Evolutionary conservation across 2,797 vertebrate species (phyloP).

Genomic region (Malacoraja senta): DNA sequence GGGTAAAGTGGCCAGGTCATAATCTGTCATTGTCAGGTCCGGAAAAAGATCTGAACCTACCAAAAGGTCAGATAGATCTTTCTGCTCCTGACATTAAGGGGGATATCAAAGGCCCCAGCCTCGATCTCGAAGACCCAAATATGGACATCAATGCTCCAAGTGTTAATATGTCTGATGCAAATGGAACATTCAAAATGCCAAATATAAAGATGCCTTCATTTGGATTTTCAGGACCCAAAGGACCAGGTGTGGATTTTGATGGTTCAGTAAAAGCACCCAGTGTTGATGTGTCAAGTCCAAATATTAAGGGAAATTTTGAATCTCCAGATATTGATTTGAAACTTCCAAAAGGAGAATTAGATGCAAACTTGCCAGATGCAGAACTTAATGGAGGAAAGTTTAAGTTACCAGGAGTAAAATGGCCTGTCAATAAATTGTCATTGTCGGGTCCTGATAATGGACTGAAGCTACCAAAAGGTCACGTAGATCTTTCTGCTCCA

Average conservation of each 20-base stretch:
- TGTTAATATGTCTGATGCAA: not conserved
- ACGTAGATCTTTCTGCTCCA: not conserved
- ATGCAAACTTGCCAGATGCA: not conserved
- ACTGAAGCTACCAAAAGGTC: constrained; percentile 9
- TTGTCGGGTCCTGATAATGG: not conserved
- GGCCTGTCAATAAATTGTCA: not conserved
- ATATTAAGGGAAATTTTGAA: constrained; percentile 42
- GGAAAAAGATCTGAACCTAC: not conserved
- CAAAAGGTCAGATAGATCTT: constrained; percentile 15
- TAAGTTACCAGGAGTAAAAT: not conserved
- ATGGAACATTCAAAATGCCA: not conserved
- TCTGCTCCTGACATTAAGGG: constrained; percentile 1
- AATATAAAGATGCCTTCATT: not conserved
- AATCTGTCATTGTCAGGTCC: constrained; percentile 7
- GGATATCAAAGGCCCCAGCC: not conserved
- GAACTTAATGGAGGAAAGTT: not conserved
- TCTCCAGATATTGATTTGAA: constrained; percentile 36
- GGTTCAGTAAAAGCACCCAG: constrained; percentile 41
- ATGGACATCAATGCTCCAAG: not conserved
- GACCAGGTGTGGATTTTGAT: constrained; percentile 47
- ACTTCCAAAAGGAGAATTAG: constrained; percentile 42
- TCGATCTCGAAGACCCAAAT: not conserved
- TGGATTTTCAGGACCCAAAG: constrained; percentile 44
- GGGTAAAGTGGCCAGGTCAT: not conserved
- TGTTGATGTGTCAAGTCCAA: constrained; percentile 41